A percentile compares a stretch with the other conserved stretches of the same genome.
These are phyloP conservation scores for Copidosoma aretas DNA, from an alignment of 2,888 invertebrate species.

Conservation along the genomic window DNA sequence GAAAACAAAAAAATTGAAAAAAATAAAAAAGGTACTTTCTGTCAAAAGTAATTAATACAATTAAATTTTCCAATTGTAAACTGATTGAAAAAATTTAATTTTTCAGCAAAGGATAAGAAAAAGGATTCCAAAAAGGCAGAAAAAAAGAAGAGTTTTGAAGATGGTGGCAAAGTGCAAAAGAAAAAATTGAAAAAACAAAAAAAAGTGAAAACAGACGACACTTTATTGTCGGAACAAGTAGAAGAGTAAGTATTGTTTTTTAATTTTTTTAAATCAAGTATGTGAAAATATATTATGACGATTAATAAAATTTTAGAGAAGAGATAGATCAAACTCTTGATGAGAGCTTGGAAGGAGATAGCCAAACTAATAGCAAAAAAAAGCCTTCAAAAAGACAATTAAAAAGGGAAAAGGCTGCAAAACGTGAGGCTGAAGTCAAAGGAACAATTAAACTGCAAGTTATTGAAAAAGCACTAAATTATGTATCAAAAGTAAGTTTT, in stretches of 20 bases:
- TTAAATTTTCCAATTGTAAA: too few species aligned
- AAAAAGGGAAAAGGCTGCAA: constrained; percentile 70
- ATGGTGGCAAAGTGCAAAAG: constrained; percentile 31
- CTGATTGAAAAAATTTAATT: not conserved
- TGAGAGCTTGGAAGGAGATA: constrained; percentile 44
- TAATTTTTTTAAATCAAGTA: not conserved
- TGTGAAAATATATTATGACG: not conserved
- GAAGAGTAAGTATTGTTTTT: constrained; percentile 17
- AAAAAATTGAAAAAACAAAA: constrained; percentile 35
- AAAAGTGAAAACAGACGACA: constrained; percentile 14
- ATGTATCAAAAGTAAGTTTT: constrained; percentile 64
- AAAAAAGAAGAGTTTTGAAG: constrained; percentile 17
- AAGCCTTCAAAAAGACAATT: constrained; percentile 71
- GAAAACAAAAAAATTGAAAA: not conserved
- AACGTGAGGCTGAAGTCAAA: constrained; percentile 67
- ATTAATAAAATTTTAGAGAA: constrained; percentile 14
- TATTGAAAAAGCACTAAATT: constrained; percentile 70
- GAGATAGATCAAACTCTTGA: constrained; percentile 10
- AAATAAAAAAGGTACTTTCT: constrained; percentile 5
- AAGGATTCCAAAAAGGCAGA: constrained; percentile 2
- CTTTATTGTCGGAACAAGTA: not conserved
- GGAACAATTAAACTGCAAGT: constrained; percentile 66
- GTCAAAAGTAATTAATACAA: too few species aligned
- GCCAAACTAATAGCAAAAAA: constrained; percentile 48
- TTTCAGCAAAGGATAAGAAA: not conserved